Evolutionary conservation across 2,113 vertebrate species (phyloP).

Genomic region (Calidris pygmaea): DNA sequence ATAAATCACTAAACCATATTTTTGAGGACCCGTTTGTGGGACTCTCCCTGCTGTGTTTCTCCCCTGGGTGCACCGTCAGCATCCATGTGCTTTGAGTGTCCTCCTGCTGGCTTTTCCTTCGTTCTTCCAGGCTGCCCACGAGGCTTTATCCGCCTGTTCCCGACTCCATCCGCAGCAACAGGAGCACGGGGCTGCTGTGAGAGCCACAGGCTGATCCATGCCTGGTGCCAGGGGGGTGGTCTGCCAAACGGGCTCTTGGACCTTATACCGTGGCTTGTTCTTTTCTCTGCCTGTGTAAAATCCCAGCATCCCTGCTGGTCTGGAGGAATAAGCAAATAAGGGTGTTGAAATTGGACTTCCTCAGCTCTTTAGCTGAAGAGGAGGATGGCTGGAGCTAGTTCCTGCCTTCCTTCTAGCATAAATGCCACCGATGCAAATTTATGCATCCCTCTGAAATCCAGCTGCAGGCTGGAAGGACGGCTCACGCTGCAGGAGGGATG

Average conservation of each 20-base stretch:
- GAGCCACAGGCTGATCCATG: fast-evolving
- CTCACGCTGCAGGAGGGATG: background rate
- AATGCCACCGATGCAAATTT: background rate
- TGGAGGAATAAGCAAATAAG: background rate
- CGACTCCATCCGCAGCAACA: background rate
- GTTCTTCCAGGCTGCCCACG: background rate
- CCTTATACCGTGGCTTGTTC: background rate
- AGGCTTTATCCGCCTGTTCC: background rate
- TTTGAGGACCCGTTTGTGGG: no score
- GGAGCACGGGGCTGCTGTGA: background rate
- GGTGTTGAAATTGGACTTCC: background rate
- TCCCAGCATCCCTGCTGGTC: background rate
- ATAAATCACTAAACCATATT: no score
- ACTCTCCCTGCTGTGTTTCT: no score
- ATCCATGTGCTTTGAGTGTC: background rate
- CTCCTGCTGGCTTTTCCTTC: background rate
- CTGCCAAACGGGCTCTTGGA: background rate
- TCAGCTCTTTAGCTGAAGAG: background rate
- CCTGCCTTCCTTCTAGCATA: background rate
- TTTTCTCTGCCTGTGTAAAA: background rate
- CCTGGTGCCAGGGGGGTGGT: background rate
- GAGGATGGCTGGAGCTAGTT: background rate
- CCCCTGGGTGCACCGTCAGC: background rate
- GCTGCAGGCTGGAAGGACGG: background rate
- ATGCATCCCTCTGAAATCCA: fast-evolving